phyloP scores from a whole-genome alignment of 1,140 invertebrate genomes.

The Sesamia nonagrioides region DNA sequence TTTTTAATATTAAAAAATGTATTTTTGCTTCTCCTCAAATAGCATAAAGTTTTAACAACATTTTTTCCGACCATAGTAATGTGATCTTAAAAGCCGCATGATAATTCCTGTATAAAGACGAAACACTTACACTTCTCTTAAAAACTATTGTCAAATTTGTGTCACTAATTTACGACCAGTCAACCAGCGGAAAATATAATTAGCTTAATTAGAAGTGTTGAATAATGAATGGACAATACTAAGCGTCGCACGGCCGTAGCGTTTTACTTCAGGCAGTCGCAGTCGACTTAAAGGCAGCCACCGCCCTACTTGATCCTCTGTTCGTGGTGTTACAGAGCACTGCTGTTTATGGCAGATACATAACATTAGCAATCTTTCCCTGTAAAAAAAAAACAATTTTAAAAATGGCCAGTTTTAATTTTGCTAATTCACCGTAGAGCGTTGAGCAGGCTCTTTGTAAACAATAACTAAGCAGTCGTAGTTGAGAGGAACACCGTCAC shows the following conservation, averaged over 20 bases:
- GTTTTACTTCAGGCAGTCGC: conserved; percentile 69
- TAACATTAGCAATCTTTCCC: background rate
- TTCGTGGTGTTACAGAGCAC: conserved; percentile 53
- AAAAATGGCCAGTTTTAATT: background rate
- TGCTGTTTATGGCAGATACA: conserved; percentile 55
- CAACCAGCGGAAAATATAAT: background rate
- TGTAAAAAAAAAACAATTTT: background rate
- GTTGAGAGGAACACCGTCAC: background rate
- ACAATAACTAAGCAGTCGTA: conserved; percentile 3
- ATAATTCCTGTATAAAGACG: background rate
- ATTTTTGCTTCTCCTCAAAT: background rate
- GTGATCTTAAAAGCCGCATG: background rate
- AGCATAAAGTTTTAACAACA: too few relatives aligned
- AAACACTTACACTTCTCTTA: background rate
- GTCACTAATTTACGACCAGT: background rate
- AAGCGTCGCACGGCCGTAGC: conserved; percentile 69
- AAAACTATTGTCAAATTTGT: background rate
- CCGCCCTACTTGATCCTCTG: conserved; percentile 58
- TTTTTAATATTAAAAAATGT: conserved; percentile 3
- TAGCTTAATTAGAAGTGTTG: conserved; percentile 8
- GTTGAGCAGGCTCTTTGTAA: background rate
- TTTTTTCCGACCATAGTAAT: too few relatives aligned
- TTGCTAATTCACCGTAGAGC: background rate
- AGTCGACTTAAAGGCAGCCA: background rate
- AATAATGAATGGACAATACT: conserved; percentile 45